Evolutionary conservation across 1,140 invertebrate genomes (phyloP), one percentile per base, ranked within the genome.

Genomic region (Zaprionus nigranus): DNA sequence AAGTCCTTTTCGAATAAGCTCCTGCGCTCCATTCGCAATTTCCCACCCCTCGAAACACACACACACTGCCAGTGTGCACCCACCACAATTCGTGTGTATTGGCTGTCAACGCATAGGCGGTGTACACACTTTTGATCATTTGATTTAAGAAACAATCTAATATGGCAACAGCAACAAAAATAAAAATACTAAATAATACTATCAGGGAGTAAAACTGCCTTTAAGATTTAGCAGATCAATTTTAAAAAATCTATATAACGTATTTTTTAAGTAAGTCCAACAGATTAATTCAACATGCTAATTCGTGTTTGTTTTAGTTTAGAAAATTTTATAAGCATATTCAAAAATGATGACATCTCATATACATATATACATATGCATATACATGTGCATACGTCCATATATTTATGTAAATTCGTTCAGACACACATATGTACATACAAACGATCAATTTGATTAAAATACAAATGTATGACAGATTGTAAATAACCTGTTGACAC

Each of bases 1-100:
- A 70, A 78, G 60, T 75, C 40, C 70, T 66, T 65, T 38, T 20
- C 30, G 24, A 57, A 34, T 38, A 30, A 28, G 40, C 61, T 59
- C 62, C 49, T 62, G 51, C 72, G 65, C 54, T 70, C 12, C 64
- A 34, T 70, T 56, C 72, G 65, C 72, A 65, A 61, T 69, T 69
- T 75, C 49, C 60, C 72, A 78, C 76, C 72, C 76, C 59, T 43
- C 49, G 24, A n/a, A 15, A 24, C 24, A 53, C 20, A 49, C 20
- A 49, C 54, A 64, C 6, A 49, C 1, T 6, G 7, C 60, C 73
- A 75, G 60, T 75, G 73, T 75, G 40, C 38, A 59, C 73, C 9
- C 6, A 64, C 17, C 20, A 15, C 13, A 40, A 20, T 6, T 36
- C 7, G 20, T 59, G 3, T 56, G 28, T 24, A 34, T 15, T 9